phyloP scores from a whole-genome alignment of 1,140 invertebrate genomes.

The Macrosteles quadrilineatus region DNA sequence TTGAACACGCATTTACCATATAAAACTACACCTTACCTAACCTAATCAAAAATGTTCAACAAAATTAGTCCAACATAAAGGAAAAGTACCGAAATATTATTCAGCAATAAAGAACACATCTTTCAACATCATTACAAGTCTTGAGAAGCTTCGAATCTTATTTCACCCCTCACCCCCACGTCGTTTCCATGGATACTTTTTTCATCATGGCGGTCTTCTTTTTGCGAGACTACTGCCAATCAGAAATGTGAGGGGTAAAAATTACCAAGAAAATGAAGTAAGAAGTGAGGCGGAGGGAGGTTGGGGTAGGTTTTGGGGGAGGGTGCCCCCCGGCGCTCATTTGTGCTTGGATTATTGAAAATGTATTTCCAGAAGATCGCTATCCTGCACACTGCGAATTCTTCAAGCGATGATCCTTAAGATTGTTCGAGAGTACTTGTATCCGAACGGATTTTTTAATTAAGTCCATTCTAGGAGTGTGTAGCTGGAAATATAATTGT shows the following conservation, averaged over 20 bases:
- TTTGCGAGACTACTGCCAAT: constrained; percentile 17
- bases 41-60: no score
- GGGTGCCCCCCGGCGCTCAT: background rate
- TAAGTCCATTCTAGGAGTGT: no score
- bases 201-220: constrained; percentile 12
- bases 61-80: no score
- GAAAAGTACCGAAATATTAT: no score
- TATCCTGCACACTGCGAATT: background rate
- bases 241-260: constrained; percentile 24
- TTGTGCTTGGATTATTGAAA: constrained; percentile 18
- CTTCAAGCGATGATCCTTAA: no score
- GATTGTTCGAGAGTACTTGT: no score
- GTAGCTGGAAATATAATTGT: no score
- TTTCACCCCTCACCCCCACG: background rate
- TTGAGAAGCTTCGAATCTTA: background rate
- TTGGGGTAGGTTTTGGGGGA: background rate
- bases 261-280: constrained; percentile 29
- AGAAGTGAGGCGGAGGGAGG: constrained; percentile 4
- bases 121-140: no score
- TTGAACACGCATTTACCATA: no score
- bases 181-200: constrained; percentile 23
- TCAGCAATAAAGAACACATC: no score
- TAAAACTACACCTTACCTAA: no score
- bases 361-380: constrained; percentile 9
- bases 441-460: no score